These are phyloP conservation scores for Amphipoea lucens DNA, from an alignment of 2,888 invertebrate genomes.

Conservation along the genomic window DNA sequence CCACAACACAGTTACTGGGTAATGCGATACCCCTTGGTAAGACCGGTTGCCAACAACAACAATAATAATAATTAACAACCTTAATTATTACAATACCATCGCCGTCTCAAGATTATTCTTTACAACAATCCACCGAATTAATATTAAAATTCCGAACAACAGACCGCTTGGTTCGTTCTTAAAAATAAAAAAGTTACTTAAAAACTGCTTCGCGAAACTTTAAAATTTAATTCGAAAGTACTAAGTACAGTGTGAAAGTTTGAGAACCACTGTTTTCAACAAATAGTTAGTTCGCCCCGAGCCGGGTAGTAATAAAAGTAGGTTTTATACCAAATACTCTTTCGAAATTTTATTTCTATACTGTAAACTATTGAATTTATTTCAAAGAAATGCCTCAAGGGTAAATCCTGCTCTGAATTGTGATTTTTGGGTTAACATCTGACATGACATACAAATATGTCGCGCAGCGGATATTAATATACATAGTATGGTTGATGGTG, in stretches of 20 bases:
- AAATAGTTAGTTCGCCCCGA: slow-evolving; percentile 34
- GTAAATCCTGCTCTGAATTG: neutral
- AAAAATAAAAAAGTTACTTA: slow-evolving; percentile 6
- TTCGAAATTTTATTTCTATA: slow-evolving; percentile 17
- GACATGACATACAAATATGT: too few species aligned
- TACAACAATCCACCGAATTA: too few species aligned
- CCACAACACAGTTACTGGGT: too few species aligned
- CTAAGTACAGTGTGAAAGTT: slow-evolving; percentile 33
- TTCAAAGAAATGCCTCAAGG: neutral
- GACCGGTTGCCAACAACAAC: neutral
- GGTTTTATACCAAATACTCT: slow-evolving; percentile 23
- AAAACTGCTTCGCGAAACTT: slow-evolving; percentile 21
- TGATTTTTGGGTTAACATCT: neutral
- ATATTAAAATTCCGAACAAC: neutral
- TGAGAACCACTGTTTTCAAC: slow-evolving; percentile 41
- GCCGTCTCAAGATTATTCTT: neutral
- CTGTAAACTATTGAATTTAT: slow-evolving; percentile 11
- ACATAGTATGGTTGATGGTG: too few species aligned
- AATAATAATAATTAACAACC: too few species aligned
- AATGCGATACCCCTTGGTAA: neutral
- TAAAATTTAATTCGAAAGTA: slow-evolving; percentile 39
- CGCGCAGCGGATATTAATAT: too few species aligned
- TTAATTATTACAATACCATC: neutral
- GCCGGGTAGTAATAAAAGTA: slow-evolving; percentile 37
- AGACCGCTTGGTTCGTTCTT: too few species aligned